Percentiles rank a stretch among this genome's conserved stretches.
These are phyloP conservation scores for Rhea americana DNA, from an alignment of 2,113 vertebrate species.

Conservation along the genomic window DNA sequence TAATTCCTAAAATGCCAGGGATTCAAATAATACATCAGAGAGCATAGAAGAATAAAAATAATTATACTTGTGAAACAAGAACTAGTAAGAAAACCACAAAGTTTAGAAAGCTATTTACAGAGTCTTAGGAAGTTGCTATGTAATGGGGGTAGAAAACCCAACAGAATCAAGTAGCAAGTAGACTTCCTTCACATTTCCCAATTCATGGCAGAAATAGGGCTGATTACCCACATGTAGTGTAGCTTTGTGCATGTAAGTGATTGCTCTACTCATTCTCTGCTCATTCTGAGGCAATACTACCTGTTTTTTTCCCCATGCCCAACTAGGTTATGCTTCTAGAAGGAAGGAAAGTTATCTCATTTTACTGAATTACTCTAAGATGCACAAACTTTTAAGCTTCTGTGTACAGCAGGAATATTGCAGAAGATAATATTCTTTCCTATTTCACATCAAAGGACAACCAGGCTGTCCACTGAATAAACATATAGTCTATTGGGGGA, in stretches of 20 bases:
- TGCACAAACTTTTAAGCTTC: background rate
- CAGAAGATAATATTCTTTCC: background rate
- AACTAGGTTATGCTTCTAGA: background rate
- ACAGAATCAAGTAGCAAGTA: background rate
- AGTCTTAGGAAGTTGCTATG: background rate
- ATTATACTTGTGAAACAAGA: background rate
- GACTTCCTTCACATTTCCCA: background rate
- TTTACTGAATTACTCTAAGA: background rate
- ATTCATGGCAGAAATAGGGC: background rate
- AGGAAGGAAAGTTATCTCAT: background rate
- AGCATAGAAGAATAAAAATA: background rate
- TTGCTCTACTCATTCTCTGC: background rate
- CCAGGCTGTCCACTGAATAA: background rate
- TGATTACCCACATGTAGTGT: background rate
- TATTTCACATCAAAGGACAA: background rate
- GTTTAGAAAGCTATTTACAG: background rate
- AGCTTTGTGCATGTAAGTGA: background rate
- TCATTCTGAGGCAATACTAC: accelerated
- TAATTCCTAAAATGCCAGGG: background rate
- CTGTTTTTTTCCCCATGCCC: background rate
- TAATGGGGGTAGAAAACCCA: background rate
- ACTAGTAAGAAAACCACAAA: background rate
- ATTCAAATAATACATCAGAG: background rate
- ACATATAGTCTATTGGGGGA: background rate
- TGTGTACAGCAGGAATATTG: background rate